A percentile compares a stretch with the other conserved stretches of the same genome.
These are phyloP conservation scores for Dryocosmus kuriphilus DNA, from an alignment of 2,888 invertebrate genomes.

Conservation along the genomic window DNA sequence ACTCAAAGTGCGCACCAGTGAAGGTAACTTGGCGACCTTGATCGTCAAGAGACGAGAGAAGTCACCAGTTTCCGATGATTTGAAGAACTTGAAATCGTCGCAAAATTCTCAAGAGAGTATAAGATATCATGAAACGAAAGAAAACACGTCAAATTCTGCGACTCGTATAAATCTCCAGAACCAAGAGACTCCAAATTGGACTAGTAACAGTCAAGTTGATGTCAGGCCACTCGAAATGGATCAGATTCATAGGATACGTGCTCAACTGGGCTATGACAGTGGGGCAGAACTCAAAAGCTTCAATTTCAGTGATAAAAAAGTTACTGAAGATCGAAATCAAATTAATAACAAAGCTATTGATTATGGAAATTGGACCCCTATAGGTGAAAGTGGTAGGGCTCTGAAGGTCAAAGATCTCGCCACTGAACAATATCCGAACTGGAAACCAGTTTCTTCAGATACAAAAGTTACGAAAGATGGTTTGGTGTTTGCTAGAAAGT, in stretches of 20 bases:
- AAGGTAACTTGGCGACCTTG: slow-evolving; percentile 87
- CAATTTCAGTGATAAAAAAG: background rate
- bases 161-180: background rate
- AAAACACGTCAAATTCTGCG: background rate
- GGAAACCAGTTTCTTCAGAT: slow-evolving; percentile 78
- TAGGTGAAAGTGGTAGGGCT: slow-evolving; percentile 62
- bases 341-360: slow-evolving; percentile 52
- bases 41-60: slow-evolving; percentile 85
- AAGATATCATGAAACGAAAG: slow-evolving; percentile 4
- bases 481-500: slow-evolving; percentile 57
- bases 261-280: slow-evolving; percentile 38
- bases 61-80: slow-evolving; percentile 50
- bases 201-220: slow-evolving; percentile 41
- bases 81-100: slow-evolving; percentile 27
- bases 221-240: slow-evolving; percentile 56
- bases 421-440: slow-evolving; percentile 63
- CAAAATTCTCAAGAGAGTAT: background rate
- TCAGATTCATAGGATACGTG: slow-evolving; percentile 62
- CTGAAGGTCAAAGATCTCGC: slow-evolving; percentile 54
- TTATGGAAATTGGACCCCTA: slow-evolving; percentile 70
- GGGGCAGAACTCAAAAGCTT: slow-evolving; percentile 6
- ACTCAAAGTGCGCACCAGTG: slow-evolving; percentile 86
- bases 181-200: background rate
- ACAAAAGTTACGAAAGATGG: slow-evolving; percentile 42
- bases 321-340: slow-evolving; percentile 9